phyloP scores from a whole-genome alignment of 2,888 invertebrate species.

The Sycophila texana region DNA sequence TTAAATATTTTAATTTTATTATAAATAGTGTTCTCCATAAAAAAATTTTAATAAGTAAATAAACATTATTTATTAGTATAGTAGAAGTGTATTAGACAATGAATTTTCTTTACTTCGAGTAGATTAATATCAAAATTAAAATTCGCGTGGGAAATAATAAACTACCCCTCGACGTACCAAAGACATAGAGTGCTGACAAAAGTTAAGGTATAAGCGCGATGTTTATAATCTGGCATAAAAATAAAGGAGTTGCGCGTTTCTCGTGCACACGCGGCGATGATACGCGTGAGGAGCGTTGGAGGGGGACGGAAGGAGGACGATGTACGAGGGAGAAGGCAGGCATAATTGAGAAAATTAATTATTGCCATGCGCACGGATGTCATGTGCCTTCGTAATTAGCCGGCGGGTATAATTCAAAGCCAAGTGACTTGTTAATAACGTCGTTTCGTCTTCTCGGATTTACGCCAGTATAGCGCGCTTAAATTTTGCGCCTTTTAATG shows the following conservation, averaged over 20 bases:
- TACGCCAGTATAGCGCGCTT: neutral
- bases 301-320: constrained; percentile 35
- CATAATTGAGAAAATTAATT: constrained; percentile 74
- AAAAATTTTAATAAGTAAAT: too few relatives aligned
- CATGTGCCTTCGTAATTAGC: constrained; percentile 73
- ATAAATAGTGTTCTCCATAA: too few relatives aligned
- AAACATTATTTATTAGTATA: too few relatives aligned
- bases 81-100: too few relatives aligned
- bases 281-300: neutral
- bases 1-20: too few relatives aligned
- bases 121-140: too few relatives aligned
- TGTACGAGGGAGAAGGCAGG: constrained; percentile 60
- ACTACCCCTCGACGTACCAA: too few relatives aligned
- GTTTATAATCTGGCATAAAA: too few relatives aligned
- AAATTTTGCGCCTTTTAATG: constrained; percentile 39
- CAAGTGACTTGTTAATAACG: constrained; percentile 67
- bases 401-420: constrained; percentile 71
- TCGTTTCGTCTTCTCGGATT: constrained; percentile 53
- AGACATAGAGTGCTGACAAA: too few relatives aligned
- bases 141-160: too few relatives aligned
- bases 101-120: too few relatives aligned
- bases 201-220: too few relatives aligned
- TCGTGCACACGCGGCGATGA: neutral
- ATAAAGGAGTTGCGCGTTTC: neutral
- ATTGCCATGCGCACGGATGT: constrained; percentile 69